These are phyloP conservation scores for Ondatra zibethicus DNA, from an alignment of 2,113 vertebrate species.

Conservation along the genomic window DNA sequence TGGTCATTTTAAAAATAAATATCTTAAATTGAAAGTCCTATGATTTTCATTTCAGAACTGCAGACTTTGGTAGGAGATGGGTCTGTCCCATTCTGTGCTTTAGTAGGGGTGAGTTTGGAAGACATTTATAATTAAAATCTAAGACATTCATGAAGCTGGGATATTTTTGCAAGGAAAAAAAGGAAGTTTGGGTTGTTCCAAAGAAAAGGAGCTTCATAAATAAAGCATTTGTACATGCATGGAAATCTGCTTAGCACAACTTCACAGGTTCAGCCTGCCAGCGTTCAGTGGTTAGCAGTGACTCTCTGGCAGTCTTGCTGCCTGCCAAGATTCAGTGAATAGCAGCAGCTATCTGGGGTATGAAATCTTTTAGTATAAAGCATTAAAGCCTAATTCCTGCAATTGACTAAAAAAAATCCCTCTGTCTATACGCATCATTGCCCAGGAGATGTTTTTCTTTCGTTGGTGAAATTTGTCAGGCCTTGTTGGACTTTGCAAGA, in stretches of 20 bases:
- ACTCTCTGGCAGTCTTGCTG: constrained; percentile 44
- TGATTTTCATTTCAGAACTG: not conserved
- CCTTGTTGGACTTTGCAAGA: constrained; percentile 75
- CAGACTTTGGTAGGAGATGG: not conserved
- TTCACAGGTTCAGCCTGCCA: constrained; percentile 63
- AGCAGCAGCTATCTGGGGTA: constrained; percentile 70
- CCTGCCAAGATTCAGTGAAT: constrained; percentile 71
- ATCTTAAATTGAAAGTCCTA: not conserved
- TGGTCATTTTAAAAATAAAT: not conserved
- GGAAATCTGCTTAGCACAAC: constrained; percentile 50
- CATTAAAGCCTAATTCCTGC: constrained; percentile 85
- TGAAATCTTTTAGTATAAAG: constrained; percentile 72
- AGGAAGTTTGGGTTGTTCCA: constrained; percentile 4
- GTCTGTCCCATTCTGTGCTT: not conserved
- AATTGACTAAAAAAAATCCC: constrained; percentile 80
- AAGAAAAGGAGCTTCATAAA: constrained; percentile 61
- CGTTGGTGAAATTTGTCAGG: constrained; percentile 70
- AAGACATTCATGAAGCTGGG: not conserved
- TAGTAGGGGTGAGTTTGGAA: not conserved
- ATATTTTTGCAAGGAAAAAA: not conserved
- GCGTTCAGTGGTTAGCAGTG: constrained; percentile 64
- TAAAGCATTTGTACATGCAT: constrained; percentile 56
- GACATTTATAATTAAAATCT: not conserved
- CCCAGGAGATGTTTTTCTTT: constrained; percentile 66
- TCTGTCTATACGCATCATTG: constrained; percentile 76